Base-by-base conservation (phyloP, 2,797 vertebrate genomes). In the Staurois parvus region DNA sequence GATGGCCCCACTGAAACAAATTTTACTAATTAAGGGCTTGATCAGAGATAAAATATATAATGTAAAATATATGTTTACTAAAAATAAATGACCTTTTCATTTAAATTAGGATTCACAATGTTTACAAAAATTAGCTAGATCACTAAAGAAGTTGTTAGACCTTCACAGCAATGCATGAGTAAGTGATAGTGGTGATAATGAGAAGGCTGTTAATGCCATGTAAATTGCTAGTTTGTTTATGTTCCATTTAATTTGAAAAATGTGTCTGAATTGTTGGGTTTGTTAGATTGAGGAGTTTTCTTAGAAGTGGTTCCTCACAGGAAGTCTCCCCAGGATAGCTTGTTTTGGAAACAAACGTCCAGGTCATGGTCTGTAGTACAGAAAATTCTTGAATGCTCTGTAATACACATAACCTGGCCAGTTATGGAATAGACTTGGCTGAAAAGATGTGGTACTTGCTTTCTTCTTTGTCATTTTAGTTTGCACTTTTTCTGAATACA, bases 161-260 rank as follows among this genome's bases (percentile, higher is more conserved):
- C 34, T 17, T 17, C 42, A 4, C 30, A 19, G 17, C 72, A 34
- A 66, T 83, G 59, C n/a, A 83, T 75, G 66, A 66, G n/a, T n/a
- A 45, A 66, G 59, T 67, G 24, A 19, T 3, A 26, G 67, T n/a
- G 29, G 6, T 45, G 56, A 68, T 48, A 68, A 67, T 75, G 64
- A 34, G 28, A 8, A 10, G 45, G 81, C 29, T 68, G 59, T 75
- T 75, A 52, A 74, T 83, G 64, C 17, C 59, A 29, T 75, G 70
- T 75, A 29, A 75, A 75, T 75, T 75, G 37, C 24, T 40, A 9
- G 26, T 64, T 30, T 82, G 52, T 45, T 52, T 75, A 83, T 26
- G 19, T 52, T 68, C 2, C 24, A 19, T 29, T 69, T 24, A 72
- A 72, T 59, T 68, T 30, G 32, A 17, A 37, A n/a, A 52, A 37